Base-by-base conservation (phyloP, 2,797 vertebrate species). In the Acrossocheilus fasciatus region DNA sequence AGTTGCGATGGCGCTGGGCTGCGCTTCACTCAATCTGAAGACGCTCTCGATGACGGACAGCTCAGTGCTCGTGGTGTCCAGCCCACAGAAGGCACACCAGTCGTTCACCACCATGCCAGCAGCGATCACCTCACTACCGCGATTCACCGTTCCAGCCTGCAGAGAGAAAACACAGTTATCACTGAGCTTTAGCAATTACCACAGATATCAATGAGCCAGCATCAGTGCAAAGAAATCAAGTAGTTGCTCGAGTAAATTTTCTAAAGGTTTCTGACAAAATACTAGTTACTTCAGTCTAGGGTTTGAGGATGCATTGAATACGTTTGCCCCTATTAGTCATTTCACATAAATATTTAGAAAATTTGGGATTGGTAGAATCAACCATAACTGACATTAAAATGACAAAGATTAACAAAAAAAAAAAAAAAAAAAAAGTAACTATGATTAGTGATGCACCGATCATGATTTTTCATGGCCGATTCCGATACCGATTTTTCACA, bases 11-110 rank as follows among this genome's bases (percentile, higher is more conserved):
- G 97, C 93, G n/a, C 98, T 98, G 0, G 97, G 98, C 92, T 97
- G 97, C 2, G 97, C 95, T 20, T 98, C 97, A 0, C 97, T 96
- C 68, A 99, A 94, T 62, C 91, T 95, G 94, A 99, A 99, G 83
- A 99, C 96, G 39, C 97, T 99, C 95, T 99, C 98, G 6, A 99
- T 98, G 90, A 99, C 98, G 0, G 98, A 99, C 89, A 99, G 95
- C 94, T 99, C 98, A 0, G 98, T 98, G 92, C 98, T 99, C 23
- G 98, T 99, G 5, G 98, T 99, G 92, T 99, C 98, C 93, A 99
- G 94, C 1, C 98, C 98, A 8, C 98, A 99, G 95, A 99, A 99
- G 41, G 98, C 98, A 66, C 97, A 98, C 98, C 98, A 99, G 93
- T 99, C 98, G 0, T 99, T 99, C 11, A 98, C 98, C 87, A 99